Evolutionary conservation across 2,888 invertebrate genomes (phyloP), one percentile per base, ranked within the genome.

Genomic region (Pimpla rufipes): DNA sequence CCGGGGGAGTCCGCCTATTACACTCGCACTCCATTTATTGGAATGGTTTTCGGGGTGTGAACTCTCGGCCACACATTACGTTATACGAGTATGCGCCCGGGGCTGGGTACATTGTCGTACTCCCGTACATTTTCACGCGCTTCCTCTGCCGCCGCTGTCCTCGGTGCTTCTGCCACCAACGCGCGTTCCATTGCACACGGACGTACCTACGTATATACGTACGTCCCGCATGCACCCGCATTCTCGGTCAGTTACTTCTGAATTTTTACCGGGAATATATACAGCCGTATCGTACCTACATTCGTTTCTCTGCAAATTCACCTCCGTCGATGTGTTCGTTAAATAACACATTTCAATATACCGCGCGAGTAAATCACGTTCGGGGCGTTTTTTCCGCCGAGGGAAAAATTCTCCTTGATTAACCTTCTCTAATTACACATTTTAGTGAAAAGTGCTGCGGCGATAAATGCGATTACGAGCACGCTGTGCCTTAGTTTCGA

Each of bases 1-100:
- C 62, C 71, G 16, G 62, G 29, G 52, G 40, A 79, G 79, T 85
- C 71, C 75, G 73, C 80, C 75, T 81, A 79, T 81, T 84, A 82
- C 73, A 79, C 70, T 80, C 79, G 68, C 77, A 73, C 76, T 77
- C 83, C 79, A 76, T 85, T 77, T 73, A 79, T 83, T 59, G 79
- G 78, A 85, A 81, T 81, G 75, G 71, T 78, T 80, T 78, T 75
- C 67, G 57, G 67, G 80, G 75, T 81, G 83, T 71, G 77, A 77
- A 83, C 78, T 73, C 73, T 80, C 76, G 79, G 76, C 79, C 83
- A 79, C 83, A 83, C 79, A 79, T 83, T 83, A 83, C 79, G 42
- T 83, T 79, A 59, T 70, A 75, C 66, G 75, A 76, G 79, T 71
- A 75, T 70, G 66, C 47, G 71, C 73, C 79, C n/a, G 57, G 52